These are phyloP conservation scores for Gymnocheta viridis DNA, from an alignment of 2,888 invertebrate genomes.

Conservation along the genomic window DNA sequence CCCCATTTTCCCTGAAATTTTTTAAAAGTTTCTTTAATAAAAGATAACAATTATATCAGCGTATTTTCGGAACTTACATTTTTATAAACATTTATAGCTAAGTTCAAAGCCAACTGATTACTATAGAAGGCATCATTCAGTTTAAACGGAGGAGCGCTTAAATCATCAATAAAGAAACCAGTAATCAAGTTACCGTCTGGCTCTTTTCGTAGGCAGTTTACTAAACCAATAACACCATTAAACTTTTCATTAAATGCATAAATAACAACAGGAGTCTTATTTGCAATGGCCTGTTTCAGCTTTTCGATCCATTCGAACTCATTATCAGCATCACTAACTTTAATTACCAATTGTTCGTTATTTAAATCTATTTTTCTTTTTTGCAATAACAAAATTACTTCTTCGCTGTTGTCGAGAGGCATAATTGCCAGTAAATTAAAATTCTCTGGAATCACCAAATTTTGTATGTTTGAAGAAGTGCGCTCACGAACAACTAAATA, in stretches of 20 bases:
- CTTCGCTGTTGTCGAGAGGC: constrained; percentile 76
- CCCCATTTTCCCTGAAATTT: constrained; percentile 83
- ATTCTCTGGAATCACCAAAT: constrained; percentile 73
- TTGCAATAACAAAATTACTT: constrained; percentile 78
- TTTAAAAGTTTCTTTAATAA: not conserved
- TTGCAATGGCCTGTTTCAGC: constrained; percentile 75
- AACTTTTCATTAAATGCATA: constrained; percentile 86
- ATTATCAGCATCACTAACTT: constrained; percentile 75
- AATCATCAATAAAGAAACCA: constrained; percentile 86
- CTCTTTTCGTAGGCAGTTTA: constrained; percentile 93
- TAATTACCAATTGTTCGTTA: constrained; percentile 73
- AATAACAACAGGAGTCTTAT: constrained; percentile 83
- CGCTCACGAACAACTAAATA: constrained; percentile 85
- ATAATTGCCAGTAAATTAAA: constrained; percentile 76
- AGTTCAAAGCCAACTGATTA: constrained; percentile 86
- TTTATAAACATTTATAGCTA: constrained; percentile 90
- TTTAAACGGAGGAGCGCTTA: constrained; percentile 86
- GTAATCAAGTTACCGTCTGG: constrained; percentile 87
- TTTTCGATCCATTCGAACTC: constrained; percentile 78
- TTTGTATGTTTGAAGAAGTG: constrained; percentile 82
- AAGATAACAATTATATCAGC: not conserved
- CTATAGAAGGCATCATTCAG: constrained; percentile 86
- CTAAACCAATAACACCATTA: constrained; percentile 93
- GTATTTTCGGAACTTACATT: constrained; percentile 79
- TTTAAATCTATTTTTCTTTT: constrained; percentile 69